Evolutionary conservation across 2,113 vertebrate genomes (phyloP), one percentile per base, ranked within the genome.

Genomic region (Rhinopomastus cyanomelas): DNA sequence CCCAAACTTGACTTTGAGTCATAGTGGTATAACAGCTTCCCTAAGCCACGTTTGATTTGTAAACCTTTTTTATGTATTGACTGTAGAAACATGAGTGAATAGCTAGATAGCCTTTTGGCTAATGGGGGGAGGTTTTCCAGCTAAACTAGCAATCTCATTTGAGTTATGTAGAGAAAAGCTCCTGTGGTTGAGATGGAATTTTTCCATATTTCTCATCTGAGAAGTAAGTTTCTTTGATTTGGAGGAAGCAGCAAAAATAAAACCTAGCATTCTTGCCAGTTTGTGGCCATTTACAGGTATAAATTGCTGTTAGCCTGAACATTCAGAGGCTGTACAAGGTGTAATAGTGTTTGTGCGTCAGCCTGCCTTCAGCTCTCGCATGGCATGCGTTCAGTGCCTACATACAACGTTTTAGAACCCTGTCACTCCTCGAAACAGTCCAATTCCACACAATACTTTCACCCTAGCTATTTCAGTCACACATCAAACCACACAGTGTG

Each of bases 401-500:
- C 52, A 37, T 71, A 46, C 1, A 81, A 11, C 20, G 34, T 62
- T 62, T 78, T 86, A 19, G 86, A 92, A 53, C n/a, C 16, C 16
- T 64, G 8, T n/a, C 26, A 19, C 3, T 78, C 52, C 62, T 67
- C 48, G 27, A 34, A 53, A 67, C 52, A 21, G 9, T 73, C 68
- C 23, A 21, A 2, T 81, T 84, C 19, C n/a, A 72, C 12, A 0
- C 37, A 22, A 62, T 19, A 52, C 2, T 55, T 91, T 81, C 69
- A 55, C 10, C 14, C 17, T 52, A 13, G 16, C n/a, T 78, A 7
- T 71, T 74, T 44, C 14, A 66, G 3, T 65, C 29, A 10, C 48
- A 36, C 27, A 42, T 11, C 39, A 51, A 55, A 49, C 27, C 73
- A 18, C 0, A 0, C 15, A 49, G 0, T 2, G 0, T 16, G 10